Base-by-base conservation (phyloP, 2,113 vertebrate species). In the Chlorodrepanis virens region DNA sequence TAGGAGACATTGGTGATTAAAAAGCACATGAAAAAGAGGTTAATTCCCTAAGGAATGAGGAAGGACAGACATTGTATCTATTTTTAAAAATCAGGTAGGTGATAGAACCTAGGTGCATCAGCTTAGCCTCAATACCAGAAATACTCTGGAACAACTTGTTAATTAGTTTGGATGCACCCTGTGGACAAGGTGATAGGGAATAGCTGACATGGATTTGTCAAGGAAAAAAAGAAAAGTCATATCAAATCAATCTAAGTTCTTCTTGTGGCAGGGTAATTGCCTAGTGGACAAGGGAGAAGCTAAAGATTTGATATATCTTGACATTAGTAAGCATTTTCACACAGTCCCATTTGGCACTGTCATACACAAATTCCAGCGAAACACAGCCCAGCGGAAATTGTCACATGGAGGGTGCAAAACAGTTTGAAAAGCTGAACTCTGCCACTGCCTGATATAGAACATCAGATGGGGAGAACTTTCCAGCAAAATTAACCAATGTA, bases 161-260 rank as follows among this genome's bases (percentile, higher is more conserved):
- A 97, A 97, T 96, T 97, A 94, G 60, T 71, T 83, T 60, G n/a
- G 76, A 91, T 81, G 83, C 76, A 86, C 95, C 79, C 94, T 81
- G 89, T 1, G 0, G 93, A 71, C 93, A 94, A 90, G 47, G 77
- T 94, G 77, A 82, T 74, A 90, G 72, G 60, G 65, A 95, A 77
- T 52, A 87, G 80, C 47, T 96, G 90, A 97, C 95, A 89, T 49
- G 80, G 40, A 78, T 89, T 94, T 94, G 83, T 95, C 87, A 92
- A 74, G 50, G 33, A 61, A 96, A 81, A 91, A 79, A 87, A 63
- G 28, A 81, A 47, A 92, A 88, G 88, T 92, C 90, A 31, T 77
- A 71, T 94, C 93, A 89, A 94, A 97, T 97, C 91, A 92, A 84
- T 93, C 77, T 39, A 82, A 89, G 56, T 68, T 91, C 61, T 89